Percentiles rank a stretch among this genome's conserved stretches.
Evolutionary conservation across 1,140 invertebrate species (phyloP).

Genomic region (Halyomorpha halys): DNA sequence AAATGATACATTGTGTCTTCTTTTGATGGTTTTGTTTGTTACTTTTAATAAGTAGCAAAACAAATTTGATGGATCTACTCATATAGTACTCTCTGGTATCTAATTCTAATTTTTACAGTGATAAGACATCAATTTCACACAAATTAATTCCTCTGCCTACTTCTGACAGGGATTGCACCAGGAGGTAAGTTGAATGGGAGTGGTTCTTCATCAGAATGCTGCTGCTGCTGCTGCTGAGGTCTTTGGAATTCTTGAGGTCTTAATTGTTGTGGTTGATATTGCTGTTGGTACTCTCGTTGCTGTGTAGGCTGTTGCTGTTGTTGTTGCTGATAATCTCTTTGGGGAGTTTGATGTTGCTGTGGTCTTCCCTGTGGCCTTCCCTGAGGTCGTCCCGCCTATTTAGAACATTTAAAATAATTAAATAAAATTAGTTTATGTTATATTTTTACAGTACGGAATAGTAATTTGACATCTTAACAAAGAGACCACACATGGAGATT

Average conservation of each 20-base stretch:
- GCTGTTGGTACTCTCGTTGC: slow-evolving; percentile 26
- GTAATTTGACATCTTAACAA: not conserved
- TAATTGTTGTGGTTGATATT: slow-evolving; percentile 22
- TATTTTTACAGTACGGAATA: too few species aligned
- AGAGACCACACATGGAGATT: too few species aligned
- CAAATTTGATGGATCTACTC: too few species aligned
- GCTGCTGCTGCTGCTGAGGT: slow-evolving; percentile 23
- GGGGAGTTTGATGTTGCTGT: slow-evolving; percentile 5
- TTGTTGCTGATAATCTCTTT: slow-evolving; percentile 28
- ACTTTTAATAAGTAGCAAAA: too few species aligned
- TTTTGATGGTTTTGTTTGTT: too few species aligned
- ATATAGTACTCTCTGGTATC: too few species aligned
- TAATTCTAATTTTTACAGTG: not conserved
- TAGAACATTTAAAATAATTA: not conserved
- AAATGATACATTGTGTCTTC: too few species aligned
- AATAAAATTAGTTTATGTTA: not conserved
- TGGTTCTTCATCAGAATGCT: slow-evolving; percentile 17
- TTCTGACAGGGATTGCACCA: slow-evolving; percentile 26
- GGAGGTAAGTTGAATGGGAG: slow-evolving; percentile 27
- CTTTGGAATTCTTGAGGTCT: slow-evolving; percentile 25
- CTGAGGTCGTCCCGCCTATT: slow-evolving; percentile 15
- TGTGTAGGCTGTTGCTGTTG: slow-evolving; percentile 26
- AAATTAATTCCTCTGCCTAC: slow-evolving; percentile 9
- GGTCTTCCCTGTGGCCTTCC: slow-evolving; percentile 26
- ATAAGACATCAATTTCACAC: not conserved